Evolutionary conservation across 92 coral and sea anemone species (phyloP), one percentile per base, ranked within the genome.

Genomic region (Heteractis magnifica): DNA sequence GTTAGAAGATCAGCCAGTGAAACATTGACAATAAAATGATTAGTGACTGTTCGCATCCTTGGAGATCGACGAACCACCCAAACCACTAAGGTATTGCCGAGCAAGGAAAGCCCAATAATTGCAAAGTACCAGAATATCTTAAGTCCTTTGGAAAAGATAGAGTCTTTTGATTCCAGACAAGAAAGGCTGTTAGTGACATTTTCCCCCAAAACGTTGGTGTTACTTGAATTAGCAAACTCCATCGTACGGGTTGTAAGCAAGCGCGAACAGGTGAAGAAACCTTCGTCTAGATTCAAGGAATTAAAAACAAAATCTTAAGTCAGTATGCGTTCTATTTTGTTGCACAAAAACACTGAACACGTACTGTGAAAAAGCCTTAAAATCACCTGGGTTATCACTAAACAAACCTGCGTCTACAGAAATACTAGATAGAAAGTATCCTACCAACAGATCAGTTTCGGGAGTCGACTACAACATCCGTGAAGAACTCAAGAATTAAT

Each of bases 11-110:
- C 97, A 44, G 94, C 93, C n/a, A 89, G 52, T 11, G 94, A 87
- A 82, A 93, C 87, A 72, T 93, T 93, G 44, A 85, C 87, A 4
- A 93, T 93, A 26, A 93, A 90, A 51, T 83, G 88, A 84, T 93
- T 93, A 70, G 92, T 88, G 58, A 93, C 92, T 1, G 91, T 93
- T 52, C 97, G 86, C 97, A 93, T 93, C 11, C 94, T 87, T 18
- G 75, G 81, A 18, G 86, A 65, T 72, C 86, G 55, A 16, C 82
- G 85, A 8, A 93, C 92, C n/a, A 91, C 94, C 65, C 89, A 81
- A 6, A 93, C 86, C 26, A 93, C 94, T 75, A 91, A 18, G 5
- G 62, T 85, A 83, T 93, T 93, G 0, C 97, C 97, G 49, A 93
- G 75, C 34, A 88, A 68, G 0, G 97, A 93, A 1, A 92, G 80